These are phyloP conservation scores for Chiloscyllium punctatum DNA, from an alignment of 2,797 vertebrate species.

Conservation along the genomic window DNA sequence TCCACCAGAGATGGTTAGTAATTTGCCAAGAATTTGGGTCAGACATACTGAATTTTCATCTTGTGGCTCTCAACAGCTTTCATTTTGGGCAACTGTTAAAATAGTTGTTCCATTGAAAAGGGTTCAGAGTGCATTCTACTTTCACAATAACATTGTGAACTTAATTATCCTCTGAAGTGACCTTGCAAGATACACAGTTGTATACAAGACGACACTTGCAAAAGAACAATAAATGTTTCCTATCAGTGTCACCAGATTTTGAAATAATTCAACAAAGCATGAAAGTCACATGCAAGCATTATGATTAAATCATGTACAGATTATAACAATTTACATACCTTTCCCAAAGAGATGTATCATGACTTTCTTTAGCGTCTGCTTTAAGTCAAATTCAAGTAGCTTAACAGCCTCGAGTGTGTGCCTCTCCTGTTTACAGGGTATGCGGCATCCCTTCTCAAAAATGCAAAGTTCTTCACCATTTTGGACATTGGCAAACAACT, in stretches of 20 bases:
- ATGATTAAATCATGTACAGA: background rate
- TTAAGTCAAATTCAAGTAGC: constrained; percentile 79
- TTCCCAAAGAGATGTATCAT: constrained; percentile 75
- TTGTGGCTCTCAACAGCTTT: background rate
- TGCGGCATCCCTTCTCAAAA: constrained; percentile 72
- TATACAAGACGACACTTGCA: background rate
- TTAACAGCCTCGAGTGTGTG: constrained; percentile 85
- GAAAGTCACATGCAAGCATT: background rate
- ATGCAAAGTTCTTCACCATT: constrained; percentile 66
- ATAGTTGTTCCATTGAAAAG: background rate
- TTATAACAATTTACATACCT: constrained; percentile 58
- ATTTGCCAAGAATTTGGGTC: background rate
- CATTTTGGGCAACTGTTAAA: background rate
- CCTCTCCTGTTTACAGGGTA: constrained; percentile 71
- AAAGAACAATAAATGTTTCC: background rate
- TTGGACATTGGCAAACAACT: constrained; percentile 74
- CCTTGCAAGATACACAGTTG: background rate
- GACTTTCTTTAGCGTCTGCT: constrained; percentile 70
- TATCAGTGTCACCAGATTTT: background rate
- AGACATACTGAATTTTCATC: background rate
- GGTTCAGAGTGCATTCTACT: background rate
- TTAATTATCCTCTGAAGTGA: background rate
- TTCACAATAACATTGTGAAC: background rate
- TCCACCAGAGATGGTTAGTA: background rate
- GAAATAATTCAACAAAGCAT: background rate